These are phyloP conservation scores for Pachydiplax longipennis DNA, from an alignment of 2,888 invertebrate species.

Conservation along the genomic window DNA sequence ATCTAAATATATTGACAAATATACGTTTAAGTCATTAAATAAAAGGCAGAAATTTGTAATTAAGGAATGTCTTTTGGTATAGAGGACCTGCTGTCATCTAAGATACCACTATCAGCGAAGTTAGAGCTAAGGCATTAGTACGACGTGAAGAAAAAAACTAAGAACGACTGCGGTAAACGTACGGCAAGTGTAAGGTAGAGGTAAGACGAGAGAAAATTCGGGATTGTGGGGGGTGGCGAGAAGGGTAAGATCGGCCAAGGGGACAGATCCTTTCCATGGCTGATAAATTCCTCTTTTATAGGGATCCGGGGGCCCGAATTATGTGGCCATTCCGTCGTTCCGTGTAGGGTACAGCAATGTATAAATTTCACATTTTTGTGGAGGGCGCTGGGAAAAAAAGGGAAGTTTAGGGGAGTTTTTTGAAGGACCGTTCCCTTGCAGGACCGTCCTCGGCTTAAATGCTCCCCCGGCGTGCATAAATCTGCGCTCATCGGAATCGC, in stretches of 20 bases:
- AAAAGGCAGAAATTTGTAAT: too few species aligned
- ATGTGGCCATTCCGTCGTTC: background rate
- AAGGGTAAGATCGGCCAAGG: background rate
- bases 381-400: background rate
- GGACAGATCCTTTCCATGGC: background rate
- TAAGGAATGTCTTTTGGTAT: too few species aligned
- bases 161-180: too few species aligned
- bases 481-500: background rate
- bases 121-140: too few species aligned
- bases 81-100: too few species aligned
- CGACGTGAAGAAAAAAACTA: too few species aligned
- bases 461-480: background rate
- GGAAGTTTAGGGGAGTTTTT: background rate
- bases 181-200: too few species aligned
- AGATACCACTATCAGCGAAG: too few species aligned
- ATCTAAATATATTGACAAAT: too few species aligned
- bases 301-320: background rate
- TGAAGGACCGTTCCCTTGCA: background rate
- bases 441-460: background rate
- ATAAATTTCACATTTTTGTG: background rate
- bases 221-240: background rate
- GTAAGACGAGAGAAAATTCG: background rate
- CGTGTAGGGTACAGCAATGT: background rate
- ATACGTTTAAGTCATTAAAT: too few species aligned
- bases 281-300: conserved; percentile 1